Evolutionary conservation across 1,140 invertebrate species (phyloP), one percentile per base, ranked within the genome.

Genomic region (Dinothrombium tinctorium): DNA sequence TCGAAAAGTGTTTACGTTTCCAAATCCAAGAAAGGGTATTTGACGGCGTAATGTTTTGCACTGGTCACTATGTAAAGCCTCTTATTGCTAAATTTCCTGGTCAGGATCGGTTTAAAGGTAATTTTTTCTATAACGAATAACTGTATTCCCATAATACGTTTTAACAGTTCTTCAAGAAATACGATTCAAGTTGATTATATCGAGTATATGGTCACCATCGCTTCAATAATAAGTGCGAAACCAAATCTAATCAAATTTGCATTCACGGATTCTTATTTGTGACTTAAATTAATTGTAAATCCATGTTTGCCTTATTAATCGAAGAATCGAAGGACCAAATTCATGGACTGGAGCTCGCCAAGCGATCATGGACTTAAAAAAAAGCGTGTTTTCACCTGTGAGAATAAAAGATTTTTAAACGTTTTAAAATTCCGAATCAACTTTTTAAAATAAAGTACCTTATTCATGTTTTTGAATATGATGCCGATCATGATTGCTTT

Each of bases 141-240:
- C 8, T 8, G 4, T 26, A 28, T 26, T 17, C 26, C 3, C 5
- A 3, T 25, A 4, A n/a, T n/a, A n/a, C n/a, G n/a, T n/a, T n/a
- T n/a, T n/a, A n/a, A n/a, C n/a, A n/a, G n/a, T n/a, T n/a, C n/a
- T n/a, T n/a, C n/a, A n/a, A n/a, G 63, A 26, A 61, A 65, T 41
- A 61, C 61, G 3, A 50, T 65, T 20, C 54, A 63, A 46, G 56
- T 65, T 3, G 59, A 59, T 41, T 59, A 44, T 37, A 47, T 59
- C 2, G 39, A 44, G 1, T 59, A 50, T 44, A 53, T 59, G 55
- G 57, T 61, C 37, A 53, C 58, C 38, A 35, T 43, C 0, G 33
- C 42, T 9, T 53, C 51, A 3, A 43, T 42, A 12, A 41, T 52
- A 14, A 59, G 58, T 12, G 54, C 51, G 40, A 54, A 53, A 36